These are phyloP conservation scores for Clarias magur DNA, from an alignment of 2,113 vertebrate genomes.

Conservation along the genomic window DNA sequence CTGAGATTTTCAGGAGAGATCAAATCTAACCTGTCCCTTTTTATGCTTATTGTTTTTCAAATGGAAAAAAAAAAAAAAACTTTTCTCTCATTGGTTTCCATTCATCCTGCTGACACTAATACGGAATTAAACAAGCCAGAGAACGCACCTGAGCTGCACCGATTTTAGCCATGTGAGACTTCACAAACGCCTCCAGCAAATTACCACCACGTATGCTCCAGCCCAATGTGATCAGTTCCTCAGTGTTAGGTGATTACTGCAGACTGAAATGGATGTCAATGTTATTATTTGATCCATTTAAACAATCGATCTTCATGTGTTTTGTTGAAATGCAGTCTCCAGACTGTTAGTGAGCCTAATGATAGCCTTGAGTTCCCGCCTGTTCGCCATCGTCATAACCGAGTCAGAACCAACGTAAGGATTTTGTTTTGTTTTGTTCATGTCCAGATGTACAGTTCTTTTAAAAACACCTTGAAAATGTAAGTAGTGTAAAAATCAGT, in stretches of 20 bases:
- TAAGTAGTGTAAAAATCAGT: background rate
- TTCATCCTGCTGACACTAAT: constrained; percentile 66
- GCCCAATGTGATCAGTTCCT: background rate
- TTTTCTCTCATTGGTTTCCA: constrained; percentile 55
- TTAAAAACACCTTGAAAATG: background rate
- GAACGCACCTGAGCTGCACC: constrained; percentile 27
- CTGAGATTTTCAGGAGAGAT: background rate
- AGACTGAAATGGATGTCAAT: constrained; percentile 1
- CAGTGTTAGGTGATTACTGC: constrained; percentile 3
- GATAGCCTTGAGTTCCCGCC: background rate
- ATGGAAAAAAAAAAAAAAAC: constrained; percentile 41
- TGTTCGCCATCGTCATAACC: background rate
- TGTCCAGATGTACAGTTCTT: background rate
- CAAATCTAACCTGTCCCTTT: constrained; percentile 1
- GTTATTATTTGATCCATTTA: constrained; percentile 11
- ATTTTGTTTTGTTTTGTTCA: background rate
- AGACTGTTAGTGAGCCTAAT: background rate
- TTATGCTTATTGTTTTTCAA: constrained; percentile 47
- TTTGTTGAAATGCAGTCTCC: background rate
- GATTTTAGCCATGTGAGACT: constrained; percentile 5
- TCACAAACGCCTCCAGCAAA: constrained; percentile 2
- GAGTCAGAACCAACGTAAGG: background rate
- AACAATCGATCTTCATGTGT: background rate
- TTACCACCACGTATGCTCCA: background rate
- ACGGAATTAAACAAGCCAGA: constrained; percentile 53